Conservation (phyloP, 2,113 vertebrate species). For the Ellobius talpinus region DNA sequence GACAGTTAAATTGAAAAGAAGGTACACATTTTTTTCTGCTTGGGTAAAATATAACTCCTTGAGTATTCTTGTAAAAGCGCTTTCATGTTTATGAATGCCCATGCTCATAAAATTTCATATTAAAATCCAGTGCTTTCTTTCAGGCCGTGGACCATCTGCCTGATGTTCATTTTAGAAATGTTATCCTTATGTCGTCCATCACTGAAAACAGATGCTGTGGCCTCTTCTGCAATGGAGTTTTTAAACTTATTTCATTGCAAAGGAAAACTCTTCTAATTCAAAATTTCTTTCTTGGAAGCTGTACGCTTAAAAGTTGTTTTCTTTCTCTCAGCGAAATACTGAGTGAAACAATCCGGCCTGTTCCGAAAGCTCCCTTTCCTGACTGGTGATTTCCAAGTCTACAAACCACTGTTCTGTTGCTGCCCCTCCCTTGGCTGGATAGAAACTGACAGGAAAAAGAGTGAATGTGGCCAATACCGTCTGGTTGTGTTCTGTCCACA, state of each 20-base stretch:
- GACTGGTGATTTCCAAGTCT: background rate
- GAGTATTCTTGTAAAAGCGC: slow-evolving; percentile 15
- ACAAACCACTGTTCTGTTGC: background rate
- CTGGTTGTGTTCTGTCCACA: background rate
- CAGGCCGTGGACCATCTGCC: background rate
- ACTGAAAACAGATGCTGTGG: background rate
- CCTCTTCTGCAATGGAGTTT: background rate
- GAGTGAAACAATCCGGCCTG: slow-evolving; percentile 15
- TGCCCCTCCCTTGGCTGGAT: background rate
- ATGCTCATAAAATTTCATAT: slow-evolving; percentile 19
- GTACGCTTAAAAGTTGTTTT: background rate
- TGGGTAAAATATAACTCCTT: slow-evolving; percentile 27
- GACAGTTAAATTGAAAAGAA: background rate
- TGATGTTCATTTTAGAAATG: slow-evolving; percentile 53
- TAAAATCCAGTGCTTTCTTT: slow-evolving; percentile 33
- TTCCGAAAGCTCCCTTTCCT: background rate
- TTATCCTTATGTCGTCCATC: background rate
- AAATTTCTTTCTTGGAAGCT: background rate
- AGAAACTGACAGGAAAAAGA: background rate
- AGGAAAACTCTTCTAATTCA: background rate
- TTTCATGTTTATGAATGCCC: slow-evolving; percentile 55
- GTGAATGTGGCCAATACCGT: background rate
- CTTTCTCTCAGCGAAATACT: background rate
- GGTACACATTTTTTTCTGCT: background rate
- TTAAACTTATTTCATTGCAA: slow-evolving; percentile 31